phyloP scores from a whole-genome alignment of 2,888 invertebrate genomes.

The Electrophaes corylata region DNA sequence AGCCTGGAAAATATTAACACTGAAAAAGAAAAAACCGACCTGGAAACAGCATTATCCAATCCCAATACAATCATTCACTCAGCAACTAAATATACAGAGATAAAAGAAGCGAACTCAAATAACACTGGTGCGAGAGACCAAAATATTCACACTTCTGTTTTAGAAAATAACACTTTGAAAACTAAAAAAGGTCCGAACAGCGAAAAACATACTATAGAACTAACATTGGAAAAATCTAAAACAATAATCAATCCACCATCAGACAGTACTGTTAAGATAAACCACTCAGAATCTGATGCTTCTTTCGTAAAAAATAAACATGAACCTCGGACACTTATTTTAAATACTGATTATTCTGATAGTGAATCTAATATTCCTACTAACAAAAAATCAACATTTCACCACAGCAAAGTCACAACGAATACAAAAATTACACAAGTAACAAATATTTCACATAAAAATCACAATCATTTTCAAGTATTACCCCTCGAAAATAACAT shows the following conservation, averaged over 20 bases:
- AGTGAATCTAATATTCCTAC: neutral
- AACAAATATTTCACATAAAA: neutral
- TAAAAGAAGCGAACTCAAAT: too few species aligned
- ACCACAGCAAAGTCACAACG: neutral
- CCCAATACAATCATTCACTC: too few species aligned
- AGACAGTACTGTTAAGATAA: neutral
- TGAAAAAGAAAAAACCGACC: neutral
- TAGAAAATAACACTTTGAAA: too few species aligned
- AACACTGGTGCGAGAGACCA: too few species aligned
- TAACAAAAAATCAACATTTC: neutral
- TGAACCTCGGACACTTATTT: neutral
- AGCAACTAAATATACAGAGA: too few species aligned
- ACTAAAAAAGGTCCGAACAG: neutral
- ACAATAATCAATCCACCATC: neutral
- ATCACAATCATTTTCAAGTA: neutral
- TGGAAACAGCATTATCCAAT: too few species aligned
- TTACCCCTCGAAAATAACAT: neutral
- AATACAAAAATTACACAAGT: neutral
- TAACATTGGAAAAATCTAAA: neutral
- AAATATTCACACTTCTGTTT: too few species aligned
- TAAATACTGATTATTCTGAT: neutral
- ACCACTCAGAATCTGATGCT: neutral
- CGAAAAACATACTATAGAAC: neutral
- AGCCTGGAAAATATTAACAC: too few species aligned
- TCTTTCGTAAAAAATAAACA: neutral